A percentile compares a stretch with the other conserved stretches of the same genome.
Conservation (phyloP, 2,113 vertebrate genomes). For the Otus sunia region DNA sequence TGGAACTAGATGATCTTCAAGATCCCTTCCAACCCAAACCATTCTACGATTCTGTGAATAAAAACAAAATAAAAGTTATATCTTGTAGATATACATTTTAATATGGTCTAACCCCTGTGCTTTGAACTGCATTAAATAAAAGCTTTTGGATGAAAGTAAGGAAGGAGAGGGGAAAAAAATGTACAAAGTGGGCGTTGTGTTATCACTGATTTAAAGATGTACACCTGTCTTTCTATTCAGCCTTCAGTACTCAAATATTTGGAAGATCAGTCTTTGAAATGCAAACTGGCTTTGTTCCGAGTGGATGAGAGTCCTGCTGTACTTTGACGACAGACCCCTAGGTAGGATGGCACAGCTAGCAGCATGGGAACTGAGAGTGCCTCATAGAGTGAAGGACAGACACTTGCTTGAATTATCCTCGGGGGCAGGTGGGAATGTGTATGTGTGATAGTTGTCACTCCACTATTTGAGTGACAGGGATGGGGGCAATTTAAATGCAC, state of each 20-base stretch:
- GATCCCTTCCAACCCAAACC: too few species aligned
- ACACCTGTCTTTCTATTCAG: neutral
- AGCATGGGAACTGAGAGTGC: neutral
- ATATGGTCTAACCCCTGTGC: accelerated
- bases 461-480: accelerated
- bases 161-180: neutral
- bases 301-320: neutral
- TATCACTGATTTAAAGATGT: neutral
- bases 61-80: neutral
- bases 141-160: neutral
- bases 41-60: neutral
- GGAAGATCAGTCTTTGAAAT: neutral
- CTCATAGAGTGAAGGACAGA: neutral
- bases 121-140: neutral
- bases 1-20: too few species aligned
- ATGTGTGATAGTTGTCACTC: neutral
- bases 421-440: accelerated
- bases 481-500: neutral
- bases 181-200: neutral
- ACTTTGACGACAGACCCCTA: neutral
- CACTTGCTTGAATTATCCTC: neutral
- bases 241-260: neutral
- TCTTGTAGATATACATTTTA: neutral
- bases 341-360: neutral
- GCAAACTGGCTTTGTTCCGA: neutral